Conservation (phyloP, 2,113 vertebrate genomes). For the Amia ocellicauda region DNA sequence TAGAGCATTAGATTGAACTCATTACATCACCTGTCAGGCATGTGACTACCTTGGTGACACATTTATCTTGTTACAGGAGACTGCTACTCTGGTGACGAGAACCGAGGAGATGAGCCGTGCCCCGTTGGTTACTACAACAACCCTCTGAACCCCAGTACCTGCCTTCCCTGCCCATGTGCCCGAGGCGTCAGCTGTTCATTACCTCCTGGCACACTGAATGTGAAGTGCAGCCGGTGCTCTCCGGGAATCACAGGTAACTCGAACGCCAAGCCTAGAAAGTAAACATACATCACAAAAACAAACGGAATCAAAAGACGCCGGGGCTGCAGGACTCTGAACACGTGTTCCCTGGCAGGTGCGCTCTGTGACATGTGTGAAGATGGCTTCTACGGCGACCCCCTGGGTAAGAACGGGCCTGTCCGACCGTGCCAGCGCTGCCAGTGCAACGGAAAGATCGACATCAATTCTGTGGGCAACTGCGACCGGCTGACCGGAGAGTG, state of each 20-base stretch:
- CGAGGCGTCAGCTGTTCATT: slow-evolving; percentile 65
- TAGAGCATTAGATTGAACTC: too few relatives aligned
- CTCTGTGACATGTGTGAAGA: slow-evolving; percentile 76
- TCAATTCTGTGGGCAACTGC: slow-evolving; percentile 68
- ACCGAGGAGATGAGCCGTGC: slow-evolving; percentile 52
- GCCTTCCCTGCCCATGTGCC: slow-evolving; percentile 73
- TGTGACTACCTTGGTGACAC: not conserved
- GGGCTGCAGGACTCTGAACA: not conserved
- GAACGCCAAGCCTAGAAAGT: not conserved
- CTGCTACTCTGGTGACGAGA: slow-evolving; percentile 77
- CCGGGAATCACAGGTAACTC: slow-evolving; percentile 70
- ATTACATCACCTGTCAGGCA: not conserved
- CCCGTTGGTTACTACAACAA: slow-evolving; percentile 71
- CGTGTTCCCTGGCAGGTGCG: slow-evolving; percentile 57
- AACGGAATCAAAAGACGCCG: too few relatives aligned
- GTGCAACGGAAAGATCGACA: slow-evolving; percentile 73
- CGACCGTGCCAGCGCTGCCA: slow-evolving; percentile 68
- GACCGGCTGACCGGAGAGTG: slow-evolving; percentile 73
- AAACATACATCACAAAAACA: too few relatives aligned
- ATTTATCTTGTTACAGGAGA: slow-evolving; percentile 60
- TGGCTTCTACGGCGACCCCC: slow-evolving; percentile 79
- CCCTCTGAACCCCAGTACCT: slow-evolving; percentile 43
- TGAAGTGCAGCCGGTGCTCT: slow-evolving; percentile 74
- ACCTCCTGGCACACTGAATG: slow-evolving; percentile 40
- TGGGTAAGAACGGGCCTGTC: slow-evolving; percentile 43